Conservation (phyloP, 2,113 vertebrate genomes). For the Tringa solitaria region DNA sequence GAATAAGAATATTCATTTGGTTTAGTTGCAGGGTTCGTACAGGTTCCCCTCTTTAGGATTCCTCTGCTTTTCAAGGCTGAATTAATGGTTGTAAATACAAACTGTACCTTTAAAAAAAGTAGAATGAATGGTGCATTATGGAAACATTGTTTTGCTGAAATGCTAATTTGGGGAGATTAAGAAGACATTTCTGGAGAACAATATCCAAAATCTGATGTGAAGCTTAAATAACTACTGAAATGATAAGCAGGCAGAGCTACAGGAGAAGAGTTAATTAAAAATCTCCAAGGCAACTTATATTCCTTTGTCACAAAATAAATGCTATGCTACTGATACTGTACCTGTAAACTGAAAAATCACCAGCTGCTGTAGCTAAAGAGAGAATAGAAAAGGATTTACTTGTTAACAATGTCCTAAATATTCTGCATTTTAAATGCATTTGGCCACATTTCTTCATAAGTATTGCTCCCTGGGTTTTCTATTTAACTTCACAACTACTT, state of each 20-base stretch:
- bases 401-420: not conserved
- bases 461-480: not conserved
- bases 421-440: conserved; percentile 9
- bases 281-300: conserved; percentile 74
- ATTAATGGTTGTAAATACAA: not conserved
- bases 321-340: conserved; percentile 55
- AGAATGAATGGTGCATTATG: not conserved
- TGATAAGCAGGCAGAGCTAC: conserved; percentile 67
- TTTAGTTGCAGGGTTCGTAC: not conserved
- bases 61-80: not conserved
- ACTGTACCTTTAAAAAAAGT: conserved; percentile 2
- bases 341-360: conserved; percentile 61
- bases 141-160: conserved; percentile 44
- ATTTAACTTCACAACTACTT: conserved; percentile 34
- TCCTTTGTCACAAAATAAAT: conserved; percentile 69
- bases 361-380: conserved; percentile 16
- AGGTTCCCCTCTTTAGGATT: not conserved
- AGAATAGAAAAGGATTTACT: conserved; percentile 29
- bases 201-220: conserved; percentile 67
- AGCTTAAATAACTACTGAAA: conserved; percentile 63
- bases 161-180: conserved; percentile 66
- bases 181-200: conserved; percentile 52
- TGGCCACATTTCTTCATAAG: conserved; percentile 14
- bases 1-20: not conserved
- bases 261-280: conserved; percentile 75